These are phyloP conservation scores for Apodemia duryi DNA, from an alignment of 2,888 invertebrate genomes.

Conservation along the genomic window DNA sequence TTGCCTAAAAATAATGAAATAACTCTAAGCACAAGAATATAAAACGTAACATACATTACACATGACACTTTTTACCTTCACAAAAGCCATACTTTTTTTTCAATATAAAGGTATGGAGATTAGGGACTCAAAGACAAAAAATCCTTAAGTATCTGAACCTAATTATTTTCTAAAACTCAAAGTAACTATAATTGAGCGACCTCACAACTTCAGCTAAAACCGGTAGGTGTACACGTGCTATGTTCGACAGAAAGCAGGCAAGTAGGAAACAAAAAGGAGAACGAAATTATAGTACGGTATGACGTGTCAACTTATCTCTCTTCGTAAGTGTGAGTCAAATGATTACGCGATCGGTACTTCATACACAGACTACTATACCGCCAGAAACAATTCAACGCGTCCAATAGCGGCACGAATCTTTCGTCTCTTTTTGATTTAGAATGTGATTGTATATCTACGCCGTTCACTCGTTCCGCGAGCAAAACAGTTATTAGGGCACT, in stretches of 20 bases:
- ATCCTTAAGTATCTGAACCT: too few relatives aligned
- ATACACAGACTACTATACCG: slow-evolving; percentile 47
- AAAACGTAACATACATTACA: too few relatives aligned
- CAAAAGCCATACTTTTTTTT: too few relatives aligned
- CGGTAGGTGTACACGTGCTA: too few relatives aligned
- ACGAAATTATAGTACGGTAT: neutral
- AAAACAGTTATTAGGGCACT: slow-evolving; percentile 24
- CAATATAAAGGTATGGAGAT: too few relatives aligned
- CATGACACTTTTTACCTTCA: too few relatives aligned
- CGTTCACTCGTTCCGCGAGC: slow-evolving; percentile 33
- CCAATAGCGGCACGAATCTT: slow-evolving; percentile 21
- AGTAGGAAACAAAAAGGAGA: slow-evolving; percentile 8
- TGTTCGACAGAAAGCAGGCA: neutral
- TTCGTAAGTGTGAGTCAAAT: slow-evolving; percentile 39
- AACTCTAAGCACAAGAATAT: too few relatives aligned
- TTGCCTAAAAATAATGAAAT: too few relatives aligned
- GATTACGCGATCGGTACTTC: slow-evolving; percentile 33
- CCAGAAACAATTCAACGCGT: slow-evolving; percentile 30
- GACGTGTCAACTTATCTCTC: slow-evolving; percentile 42
- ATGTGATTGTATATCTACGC: slow-evolving; percentile 31
- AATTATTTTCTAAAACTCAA: too few relatives aligned
- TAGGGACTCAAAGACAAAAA: too few relatives aligned
- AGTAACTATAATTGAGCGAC: too few relatives aligned
- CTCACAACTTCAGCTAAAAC: too few relatives aligned
- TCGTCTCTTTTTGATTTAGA: slow-evolving; percentile 35